A percentile compares a stretch with the other conserved stretches of the same genome.
These are phyloP conservation scores for Myotis planiceps DNA, from an alignment of 2,797 vertebrate species.

Conservation along the genomic window DNA sequence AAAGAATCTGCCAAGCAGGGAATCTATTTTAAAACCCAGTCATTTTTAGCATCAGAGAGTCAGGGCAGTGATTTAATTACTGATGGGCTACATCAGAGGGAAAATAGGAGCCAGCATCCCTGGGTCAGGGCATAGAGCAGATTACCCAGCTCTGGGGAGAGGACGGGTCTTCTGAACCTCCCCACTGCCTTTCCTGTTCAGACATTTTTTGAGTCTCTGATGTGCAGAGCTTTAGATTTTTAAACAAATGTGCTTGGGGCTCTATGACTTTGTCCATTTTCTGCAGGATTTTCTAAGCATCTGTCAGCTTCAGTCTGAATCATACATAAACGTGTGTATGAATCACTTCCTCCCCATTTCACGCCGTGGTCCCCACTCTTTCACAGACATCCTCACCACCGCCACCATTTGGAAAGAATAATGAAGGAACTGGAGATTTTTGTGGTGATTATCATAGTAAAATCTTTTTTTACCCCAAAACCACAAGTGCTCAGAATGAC, in stretches of 20 bases:
- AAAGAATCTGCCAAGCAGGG: constrained; percentile 24
- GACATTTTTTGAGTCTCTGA: not conserved
- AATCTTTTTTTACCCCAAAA: not conserved
- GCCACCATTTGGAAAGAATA: not conserved
- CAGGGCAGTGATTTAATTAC: constrained; percentile 72
- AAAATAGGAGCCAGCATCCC: constrained; percentile 9
- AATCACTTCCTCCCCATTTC: constrained; percentile 57
- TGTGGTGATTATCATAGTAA: not conserved
- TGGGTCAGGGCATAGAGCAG: not conserved
- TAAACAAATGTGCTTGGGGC: not conserved
- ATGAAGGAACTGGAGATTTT: not conserved
- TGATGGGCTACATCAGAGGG: constrained; percentile 56
- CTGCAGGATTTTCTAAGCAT: constrained; percentile 36
- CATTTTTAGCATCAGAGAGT: constrained; percentile 67
- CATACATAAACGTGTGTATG: not conserved
- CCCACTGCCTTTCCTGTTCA: not conserved
- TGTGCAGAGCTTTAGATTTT: not conserved
- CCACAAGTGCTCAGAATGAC: not conserved
- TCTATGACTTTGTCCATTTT: not conserved
- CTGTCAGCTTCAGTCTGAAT: constrained; percentile 60
- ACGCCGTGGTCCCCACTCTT: not conserved
- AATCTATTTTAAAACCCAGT: constrained; percentile 62
- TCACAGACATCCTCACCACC: not conserved
- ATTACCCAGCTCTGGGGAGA: not conserved
- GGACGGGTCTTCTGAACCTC: not conserved